A percentile compares a stretch with the other conserved stretches of the same genome.
phyloP scores from a whole-genome alignment of 2,113 vertebrate species.

The zebrafish (Danio rerio) region DNA sequence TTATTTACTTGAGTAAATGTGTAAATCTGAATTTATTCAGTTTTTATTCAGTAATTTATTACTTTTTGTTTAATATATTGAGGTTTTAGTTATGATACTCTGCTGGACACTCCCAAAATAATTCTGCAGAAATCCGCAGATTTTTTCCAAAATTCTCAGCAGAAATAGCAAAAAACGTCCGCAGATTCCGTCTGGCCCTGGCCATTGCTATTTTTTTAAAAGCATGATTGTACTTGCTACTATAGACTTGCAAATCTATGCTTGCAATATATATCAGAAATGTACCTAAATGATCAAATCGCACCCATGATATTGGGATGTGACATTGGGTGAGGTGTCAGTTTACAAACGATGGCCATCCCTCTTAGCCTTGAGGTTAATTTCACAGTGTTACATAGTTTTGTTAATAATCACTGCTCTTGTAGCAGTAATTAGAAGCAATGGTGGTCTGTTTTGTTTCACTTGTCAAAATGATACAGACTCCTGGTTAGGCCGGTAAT shows the following conservation, averaged over 20 bases:
- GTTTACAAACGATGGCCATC: not conserved
- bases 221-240: not conserved
- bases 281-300: not conserved
- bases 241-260: not conserved
- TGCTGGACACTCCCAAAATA: too few species aligned
- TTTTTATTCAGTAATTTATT: too few species aligned
- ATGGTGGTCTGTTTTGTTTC: constrained; percentile 49
- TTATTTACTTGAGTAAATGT: too few species aligned
- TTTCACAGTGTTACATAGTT: constrained; percentile 31
- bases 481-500: constrained; percentile 27
- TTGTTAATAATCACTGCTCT: constrained; percentile 32
- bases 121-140: too few species aligned
- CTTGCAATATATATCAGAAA: not conserved
- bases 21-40: too few species aligned
- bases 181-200: too few species aligned
- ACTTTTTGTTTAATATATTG: too few species aligned
- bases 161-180: too few species aligned
- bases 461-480: constrained; percentile 1
- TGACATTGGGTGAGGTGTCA: not conserved
- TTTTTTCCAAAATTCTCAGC: too few species aligned
- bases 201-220: not conserved
- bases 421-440: constrained; percentile 18
- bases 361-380: not conserved
- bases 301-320: not conserved
- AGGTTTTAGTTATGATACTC: too few species aligned